Evolutionary conservation across 2,113 vertebrate species (phyloP), one percentile per base, ranked within the genome.

Genomic region (Nyctereutes procyonoides): DNA sequence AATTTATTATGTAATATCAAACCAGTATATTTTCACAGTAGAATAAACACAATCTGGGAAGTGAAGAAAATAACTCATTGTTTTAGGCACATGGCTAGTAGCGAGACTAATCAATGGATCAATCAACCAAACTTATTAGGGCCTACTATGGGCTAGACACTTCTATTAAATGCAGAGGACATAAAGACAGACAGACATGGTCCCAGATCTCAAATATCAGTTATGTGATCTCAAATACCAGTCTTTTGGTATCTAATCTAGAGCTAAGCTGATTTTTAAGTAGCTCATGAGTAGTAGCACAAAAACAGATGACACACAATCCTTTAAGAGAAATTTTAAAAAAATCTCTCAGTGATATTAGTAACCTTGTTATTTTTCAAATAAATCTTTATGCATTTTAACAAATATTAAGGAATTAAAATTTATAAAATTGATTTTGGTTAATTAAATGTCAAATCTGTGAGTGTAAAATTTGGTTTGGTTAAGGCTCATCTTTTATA

Each of bases 1-100:
- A 77, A 94, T 97, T 98, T 98, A 98, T 94, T 94, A 74, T 86
- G 20, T 79, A 93, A 95, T 58, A 76, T 13, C 60, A 97, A 95
- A 35, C 43, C 63, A 74, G 32, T 80, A 86, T 67, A 65, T 73
- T 93, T 77, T 92, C 43, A 86, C 65, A 96, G 79, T 69, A 91
- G 35, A 93, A 93, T 87, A 88, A 85, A 73, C 16, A 86, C 16
- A 90, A 77, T 11, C 62, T 30, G 80, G 67, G 81, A 62, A 55
- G 24, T 62, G 28, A 63, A 90, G 53, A 63, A 12, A 92, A 67
- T 93, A 87, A 74, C 20, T 9, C 20, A 71, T 3, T 77, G 69
- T 65, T 77, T 7, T n/a, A 86, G 48, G 43, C 16, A 71, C 4
- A 24, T 30, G 58, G 84, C 26, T 81, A 86, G 22, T 71, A 16